These are phyloP conservation scores for Falco biarmicus DNA, from an alignment of 2,797 vertebrate genomes.

Conservation along the genomic window DNA sequence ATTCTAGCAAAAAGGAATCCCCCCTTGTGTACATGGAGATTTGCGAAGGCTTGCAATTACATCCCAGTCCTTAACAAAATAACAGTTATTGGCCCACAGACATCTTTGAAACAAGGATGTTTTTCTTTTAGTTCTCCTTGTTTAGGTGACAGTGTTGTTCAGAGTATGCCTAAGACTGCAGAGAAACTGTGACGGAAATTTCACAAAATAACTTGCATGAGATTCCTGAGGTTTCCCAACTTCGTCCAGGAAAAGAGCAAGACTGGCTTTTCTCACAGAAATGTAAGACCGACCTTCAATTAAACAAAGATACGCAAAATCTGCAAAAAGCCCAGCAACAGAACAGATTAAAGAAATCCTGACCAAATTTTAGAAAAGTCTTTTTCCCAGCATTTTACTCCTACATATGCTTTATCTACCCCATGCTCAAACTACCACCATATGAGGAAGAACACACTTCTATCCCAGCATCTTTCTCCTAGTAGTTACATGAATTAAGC, in stretches of 20 bases:
- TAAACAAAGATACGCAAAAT: neutral
- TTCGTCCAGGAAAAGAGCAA: neutral
- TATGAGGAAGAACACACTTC: neutral
- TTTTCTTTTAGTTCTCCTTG: neutral
- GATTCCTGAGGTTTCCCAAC: neutral
- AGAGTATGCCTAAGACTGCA: neutral
- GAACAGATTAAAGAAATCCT: neutral
- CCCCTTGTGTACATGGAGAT: fast-evolving
- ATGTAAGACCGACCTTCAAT: neutral
- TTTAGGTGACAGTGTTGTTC: neutral
- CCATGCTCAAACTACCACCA: neutral
- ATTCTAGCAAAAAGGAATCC: neutral
- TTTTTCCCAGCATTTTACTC: neutral
- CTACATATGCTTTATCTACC: neutral
- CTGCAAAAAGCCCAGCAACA: neutral
- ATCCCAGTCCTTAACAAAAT: neutral
- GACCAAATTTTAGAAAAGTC: neutral
- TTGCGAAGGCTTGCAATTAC: neutral
- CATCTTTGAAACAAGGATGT: neutral
- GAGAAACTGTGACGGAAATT: neutral
- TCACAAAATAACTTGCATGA: neutral
- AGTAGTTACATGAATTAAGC: neutral
- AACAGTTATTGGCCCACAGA: neutral
- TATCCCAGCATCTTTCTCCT: neutral
- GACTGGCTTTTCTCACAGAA: neutral